These are phyloP conservation scores for Cydia pomonella DNA, from an alignment of 1,140 invertebrate genomes.

Conservation along the genomic window DNA sequence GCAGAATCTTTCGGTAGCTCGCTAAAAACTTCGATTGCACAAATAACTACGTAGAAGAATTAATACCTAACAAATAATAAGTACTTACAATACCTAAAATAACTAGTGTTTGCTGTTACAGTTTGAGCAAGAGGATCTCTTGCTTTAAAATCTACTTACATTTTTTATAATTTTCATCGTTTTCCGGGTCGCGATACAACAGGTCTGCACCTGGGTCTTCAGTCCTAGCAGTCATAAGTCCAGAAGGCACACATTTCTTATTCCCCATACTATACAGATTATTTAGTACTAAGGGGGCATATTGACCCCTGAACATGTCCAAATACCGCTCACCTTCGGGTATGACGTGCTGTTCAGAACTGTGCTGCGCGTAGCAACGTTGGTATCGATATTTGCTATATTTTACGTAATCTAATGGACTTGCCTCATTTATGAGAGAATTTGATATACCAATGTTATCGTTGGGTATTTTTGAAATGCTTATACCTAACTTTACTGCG, in stretches of 20 bases:
- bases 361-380: neutral
- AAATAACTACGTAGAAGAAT: too few species aligned
- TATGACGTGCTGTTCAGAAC: slow-evolving; percentile 39
- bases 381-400: slow-evolving; percentile 1
- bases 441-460: neutral
- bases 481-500: too few species aligned
- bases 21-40: too few species aligned
- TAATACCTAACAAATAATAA: too few species aligned
- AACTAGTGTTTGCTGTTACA: too few species aligned
- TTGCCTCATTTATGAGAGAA: neutral
- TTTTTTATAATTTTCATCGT: slow-evolving; percentile 40
- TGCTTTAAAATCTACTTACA: slow-evolving; percentile 43
- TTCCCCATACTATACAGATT: slow-evolving; percentile 47
- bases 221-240: slow-evolving; percentile 38
- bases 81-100: too few species aligned
- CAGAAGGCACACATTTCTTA: slow-evolving; percentile 42
- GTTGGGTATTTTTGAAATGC: neutral
- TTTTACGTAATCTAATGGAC: neutral
- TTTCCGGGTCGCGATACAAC: neutral
- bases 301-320: slow-evolving; percentile 47
- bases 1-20: too few species aligned
- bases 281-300: slow-evolving; percentile 33
- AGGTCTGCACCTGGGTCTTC: neutral
- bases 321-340: slow-evolving; percentile 53
- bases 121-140: too few species aligned